A percentile compares a stretch with the other conserved stretches of the same genome.
phyloP scores from a whole-genome alignment of 2,113 vertebrate genomes.

The Grantiella picta region DNA sequence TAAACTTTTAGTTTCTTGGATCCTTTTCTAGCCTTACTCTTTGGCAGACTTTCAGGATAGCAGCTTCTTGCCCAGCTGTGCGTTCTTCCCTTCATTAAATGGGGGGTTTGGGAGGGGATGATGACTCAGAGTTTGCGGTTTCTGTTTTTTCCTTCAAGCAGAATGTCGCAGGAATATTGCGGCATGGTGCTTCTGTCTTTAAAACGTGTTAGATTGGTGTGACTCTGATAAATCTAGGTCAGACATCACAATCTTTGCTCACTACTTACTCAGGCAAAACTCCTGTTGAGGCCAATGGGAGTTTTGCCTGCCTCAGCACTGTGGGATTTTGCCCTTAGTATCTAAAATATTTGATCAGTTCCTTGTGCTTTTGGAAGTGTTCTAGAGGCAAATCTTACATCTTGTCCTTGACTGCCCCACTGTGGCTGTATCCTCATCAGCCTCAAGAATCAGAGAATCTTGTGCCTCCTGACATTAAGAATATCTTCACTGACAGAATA shows the following conservation, averaged over 20 bases:
- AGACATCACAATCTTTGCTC: neutral
- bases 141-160: neutral
- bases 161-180: neutral
- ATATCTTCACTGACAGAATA: neutral
- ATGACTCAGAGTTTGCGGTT: neutral
- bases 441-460: neutral
- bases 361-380: neutral
- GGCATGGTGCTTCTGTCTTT: neutral
- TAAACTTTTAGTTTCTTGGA: neutral
- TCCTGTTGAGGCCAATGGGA: neutral
- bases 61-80: neutral
- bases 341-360: conserved; percentile 42
- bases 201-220: neutral
- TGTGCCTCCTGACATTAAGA: neutral
- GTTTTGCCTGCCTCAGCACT: conserved; percentile 27
- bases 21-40: neutral
- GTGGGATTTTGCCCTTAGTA: conserved; percentile 25
- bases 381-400: conserved; percentile 1
- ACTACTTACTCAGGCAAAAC: neutral
- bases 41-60: neutral
- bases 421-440: conserved; percentile 15
- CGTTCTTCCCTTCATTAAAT: neutral
- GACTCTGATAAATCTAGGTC: conserved; percentile 21
- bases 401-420: conserved; percentile 32
- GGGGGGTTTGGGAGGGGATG: rapidly evolving